phyloP scores from a whole-genome alignment of 2,797 vertebrate species.

The Euthynnus affinis region DNA sequence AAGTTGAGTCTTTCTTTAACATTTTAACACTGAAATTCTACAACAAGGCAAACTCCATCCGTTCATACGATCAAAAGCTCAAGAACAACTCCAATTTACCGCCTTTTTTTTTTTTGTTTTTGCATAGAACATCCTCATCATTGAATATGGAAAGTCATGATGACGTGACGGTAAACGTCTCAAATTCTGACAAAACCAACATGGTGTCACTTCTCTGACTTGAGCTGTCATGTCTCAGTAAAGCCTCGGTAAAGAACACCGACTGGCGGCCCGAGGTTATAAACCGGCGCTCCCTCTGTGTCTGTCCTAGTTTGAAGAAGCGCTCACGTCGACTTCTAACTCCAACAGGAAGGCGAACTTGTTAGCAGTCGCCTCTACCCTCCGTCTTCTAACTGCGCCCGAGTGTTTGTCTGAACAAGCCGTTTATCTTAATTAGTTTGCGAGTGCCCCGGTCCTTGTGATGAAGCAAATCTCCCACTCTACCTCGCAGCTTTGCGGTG shows the following conservation, averaged over 20 bases:
- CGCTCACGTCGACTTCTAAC: slow-evolving; percentile 24
- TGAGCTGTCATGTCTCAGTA: not conserved
- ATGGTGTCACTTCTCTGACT: not conserved
- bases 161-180: too few species aligned
- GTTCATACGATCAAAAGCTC: too few species aligned
- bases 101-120: too few species aligned
- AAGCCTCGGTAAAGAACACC: slow-evolving; percentile 16
- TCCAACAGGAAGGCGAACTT: slow-evolving; percentile 21
- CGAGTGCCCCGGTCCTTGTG: slow-evolving; percentile 6
- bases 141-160: not conserved
- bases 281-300: not conserved
- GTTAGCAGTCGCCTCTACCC: slow-evolving; percentile 43
- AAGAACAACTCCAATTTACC: not conserved
- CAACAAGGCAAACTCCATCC: too few species aligned
- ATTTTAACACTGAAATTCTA: too few species aligned
- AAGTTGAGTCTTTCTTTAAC: too few species aligned
- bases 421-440: slow-evolving; percentile 68
- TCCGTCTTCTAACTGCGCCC: slow-evolving; percentile 29
- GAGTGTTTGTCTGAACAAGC: slow-evolving; percentile 24
- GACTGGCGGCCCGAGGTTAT: slow-evolving; percentile 33
- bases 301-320: too few species aligned
- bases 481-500: slow-evolving; percentile 25
- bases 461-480: slow-evolving; percentile 26
- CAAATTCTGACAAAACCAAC: too few species aligned
- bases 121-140: not conserved